These are phyloP conservation scores for Ara ararauna DNA, from an alignment of 2,797 vertebrate genomes.

Conservation along the genomic window DNA sequence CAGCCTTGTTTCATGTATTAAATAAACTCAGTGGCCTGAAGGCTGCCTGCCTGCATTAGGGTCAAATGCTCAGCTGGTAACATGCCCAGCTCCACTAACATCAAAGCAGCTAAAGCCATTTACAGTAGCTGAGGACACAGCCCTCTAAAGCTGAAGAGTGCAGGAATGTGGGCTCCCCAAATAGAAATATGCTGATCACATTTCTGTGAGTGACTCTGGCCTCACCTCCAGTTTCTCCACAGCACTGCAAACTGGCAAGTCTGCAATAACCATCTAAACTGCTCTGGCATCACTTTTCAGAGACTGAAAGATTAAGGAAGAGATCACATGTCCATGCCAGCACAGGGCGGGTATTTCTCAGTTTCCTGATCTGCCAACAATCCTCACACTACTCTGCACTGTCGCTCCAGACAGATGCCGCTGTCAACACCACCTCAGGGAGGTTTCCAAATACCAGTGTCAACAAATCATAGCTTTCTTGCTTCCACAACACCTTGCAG, in stretches of 20 bases:
- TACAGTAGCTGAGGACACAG: background rate
- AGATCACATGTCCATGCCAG: background rate
- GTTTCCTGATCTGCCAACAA: background rate
- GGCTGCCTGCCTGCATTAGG: background rate
- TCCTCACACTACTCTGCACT: background rate
- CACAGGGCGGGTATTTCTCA: accelerated
- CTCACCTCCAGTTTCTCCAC: background rate
- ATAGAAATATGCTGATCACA: background rate
- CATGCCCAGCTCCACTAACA: background rate
- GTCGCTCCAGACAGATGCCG: background rate
- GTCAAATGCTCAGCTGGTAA: conserved; percentile 2
- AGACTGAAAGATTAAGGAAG: background rate
- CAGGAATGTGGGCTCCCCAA: background rate
- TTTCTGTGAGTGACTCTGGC: background rate
- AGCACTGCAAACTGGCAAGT: background rate
- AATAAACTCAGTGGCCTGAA: background rate
- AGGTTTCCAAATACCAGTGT: background rate
- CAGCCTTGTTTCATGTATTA: background rate
- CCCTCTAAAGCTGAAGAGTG: background rate
- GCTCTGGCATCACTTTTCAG: background rate
- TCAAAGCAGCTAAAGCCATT: background rate
- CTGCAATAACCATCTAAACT: background rate
- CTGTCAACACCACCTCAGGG: background rate
- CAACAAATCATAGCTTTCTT: background rate
- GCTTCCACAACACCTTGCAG: background rate